phyloP scores from a whole-genome alignment of 2,888 invertebrate genomes.

The Tetranychus truncatus region DNA sequence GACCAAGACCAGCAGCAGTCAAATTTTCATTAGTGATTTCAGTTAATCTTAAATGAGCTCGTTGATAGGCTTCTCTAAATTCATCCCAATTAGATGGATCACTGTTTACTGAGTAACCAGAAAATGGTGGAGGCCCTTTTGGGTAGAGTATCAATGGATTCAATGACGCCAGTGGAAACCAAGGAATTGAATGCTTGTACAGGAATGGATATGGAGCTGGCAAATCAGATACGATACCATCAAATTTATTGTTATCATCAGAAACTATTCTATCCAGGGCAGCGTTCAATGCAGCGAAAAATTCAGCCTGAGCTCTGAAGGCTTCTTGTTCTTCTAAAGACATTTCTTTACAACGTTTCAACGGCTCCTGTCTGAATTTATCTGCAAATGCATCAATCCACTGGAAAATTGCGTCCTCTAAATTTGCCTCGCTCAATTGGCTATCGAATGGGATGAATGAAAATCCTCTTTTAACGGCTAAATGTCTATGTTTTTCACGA shows the following conservation, averaged over 20 bases:
- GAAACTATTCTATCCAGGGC: no score
- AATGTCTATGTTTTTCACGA: slow-evolving; percentile 32
- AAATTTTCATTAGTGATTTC: neutral
- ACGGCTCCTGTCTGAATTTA: no score
- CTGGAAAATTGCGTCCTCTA: no score
- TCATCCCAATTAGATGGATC: neutral
- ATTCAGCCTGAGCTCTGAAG: no score
- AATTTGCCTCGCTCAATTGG: no score
- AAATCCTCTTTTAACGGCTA: no score
- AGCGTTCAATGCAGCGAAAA: no score
- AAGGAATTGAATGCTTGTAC: neutral
- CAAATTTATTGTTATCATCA: neutral
- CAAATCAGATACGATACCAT: neutral
- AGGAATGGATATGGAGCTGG: neutral
- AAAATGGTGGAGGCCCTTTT: neutral
- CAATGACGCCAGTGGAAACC: neutral
- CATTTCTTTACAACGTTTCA: no score
- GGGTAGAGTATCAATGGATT: neutral
- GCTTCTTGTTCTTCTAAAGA: no score
- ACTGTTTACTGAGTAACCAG: neutral
- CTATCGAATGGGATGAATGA: no score
- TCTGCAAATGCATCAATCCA: no score
- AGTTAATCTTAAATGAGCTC: neutral
- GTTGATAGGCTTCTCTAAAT: neutral
- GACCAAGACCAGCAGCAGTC: neutral